Base-by-base conservation (phyloP, 2,888 invertebrate species). In the Luffia ferchaultella region DNA sequence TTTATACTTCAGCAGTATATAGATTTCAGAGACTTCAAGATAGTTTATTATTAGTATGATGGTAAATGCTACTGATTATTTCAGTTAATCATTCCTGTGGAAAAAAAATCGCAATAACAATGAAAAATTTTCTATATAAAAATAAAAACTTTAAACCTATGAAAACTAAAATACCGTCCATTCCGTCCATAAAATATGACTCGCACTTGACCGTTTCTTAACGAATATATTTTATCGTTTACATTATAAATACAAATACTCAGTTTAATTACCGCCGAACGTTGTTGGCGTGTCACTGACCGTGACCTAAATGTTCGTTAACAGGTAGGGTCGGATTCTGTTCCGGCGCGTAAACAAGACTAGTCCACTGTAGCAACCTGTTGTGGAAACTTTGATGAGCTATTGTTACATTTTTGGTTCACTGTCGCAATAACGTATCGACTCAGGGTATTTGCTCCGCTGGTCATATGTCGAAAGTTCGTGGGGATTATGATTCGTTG, bases 341-440 rank as follows among this genome's bases (percentile, higher is more conserved):
- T 18, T 15, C 15, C 15, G 15, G 16, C 15, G 15, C 15, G 1
- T 16, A 19, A 45, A 16, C 18, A 46, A n/a, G 20, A 17, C 46
- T 30, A 53, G 47, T 49, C 51, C 52, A 57, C 56, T 60, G 58
- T 53, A 52, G 57, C 53, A 59, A 61, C 65, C 57, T 62, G 63
- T 68, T 65, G 63, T 58, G 61, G 69, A 62, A 69, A 64, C 60
- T 72, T 64, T 69, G 68, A 74, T 70, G 75, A 75, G 69, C 76
- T 71, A 80, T 82, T 82, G 79, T 80, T 79, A 70, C 70, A 17
- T 70, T 66, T 71, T 73, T 67, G 69, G 70, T 72, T 75, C 67
- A 64, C 57, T 70, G 70, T 55, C 57, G 60, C 58, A 60, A 57
- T 56, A 55, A 57, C 62, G 52, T 49, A 52, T 51, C 44, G 48